Conservation (phyloP, 1,140 invertebrate species). For the Penaeus japonicus region DNA sequence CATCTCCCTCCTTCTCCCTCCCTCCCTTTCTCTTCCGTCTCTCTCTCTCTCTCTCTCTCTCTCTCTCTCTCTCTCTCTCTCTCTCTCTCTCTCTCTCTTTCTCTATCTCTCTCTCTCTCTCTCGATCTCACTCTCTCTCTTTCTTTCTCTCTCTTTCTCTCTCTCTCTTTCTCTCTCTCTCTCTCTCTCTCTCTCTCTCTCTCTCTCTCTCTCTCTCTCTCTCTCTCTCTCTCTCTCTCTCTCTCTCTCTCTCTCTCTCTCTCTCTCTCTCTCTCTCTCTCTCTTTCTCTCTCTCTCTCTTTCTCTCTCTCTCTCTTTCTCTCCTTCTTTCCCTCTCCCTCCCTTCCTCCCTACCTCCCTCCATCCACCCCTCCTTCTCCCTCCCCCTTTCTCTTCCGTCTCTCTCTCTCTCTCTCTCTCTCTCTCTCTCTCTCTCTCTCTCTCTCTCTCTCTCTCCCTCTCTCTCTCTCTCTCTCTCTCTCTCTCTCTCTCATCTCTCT, state of each 20-base stretch:
- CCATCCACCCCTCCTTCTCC: background rate
- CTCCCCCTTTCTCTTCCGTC: background rate
- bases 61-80: background rate
- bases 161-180: background rate
- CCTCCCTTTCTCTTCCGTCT: background rate
- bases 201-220: background rate
- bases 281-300: background rate
- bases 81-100: background rate
- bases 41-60: background rate
- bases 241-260: background rate
- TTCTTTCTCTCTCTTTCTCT: background rate
- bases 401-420: background rate
- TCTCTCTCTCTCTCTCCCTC: background rate
- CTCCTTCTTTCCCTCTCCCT: background rate
- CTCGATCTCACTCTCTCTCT: background rate
- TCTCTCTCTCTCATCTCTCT: background rate
- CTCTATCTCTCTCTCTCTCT: too few species aligned
- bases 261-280: background rate
- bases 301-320: background rate
- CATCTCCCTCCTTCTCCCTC: background rate
- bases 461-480: background rate
- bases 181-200: background rate
- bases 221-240: background rate
- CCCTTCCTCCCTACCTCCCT: background rate
- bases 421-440: slow-evolving; percentile 1